Base-by-base conservation (phyloP, 2,113 vertebrate genomes). In the Aptenodytes forsteri region DNA sequence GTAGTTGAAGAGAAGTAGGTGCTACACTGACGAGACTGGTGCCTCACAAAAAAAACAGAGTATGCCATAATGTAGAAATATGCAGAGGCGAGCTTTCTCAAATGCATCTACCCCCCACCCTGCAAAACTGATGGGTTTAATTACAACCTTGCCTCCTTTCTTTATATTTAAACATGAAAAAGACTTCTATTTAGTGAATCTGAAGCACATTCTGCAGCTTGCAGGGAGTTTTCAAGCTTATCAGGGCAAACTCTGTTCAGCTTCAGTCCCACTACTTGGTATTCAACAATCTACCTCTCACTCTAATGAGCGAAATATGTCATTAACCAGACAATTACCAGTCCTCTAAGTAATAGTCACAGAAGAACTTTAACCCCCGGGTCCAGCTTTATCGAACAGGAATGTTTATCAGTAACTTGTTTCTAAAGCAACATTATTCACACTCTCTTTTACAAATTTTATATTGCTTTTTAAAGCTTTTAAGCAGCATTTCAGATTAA, bases 401-500 rank as follows among this genome's bases (percentile, higher is more conserved):
- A 93, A 69, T 17, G 58, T 78, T 96, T 82, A 92, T 58, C 67
- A 72, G 61, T n/a, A 80, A 46, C 44, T 61, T 3, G 1, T 30
- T 95, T 54, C 49, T 82, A 54, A 90, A 67, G 81, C 0, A 0
- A 46, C 32, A 49, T 67, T 65, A 76, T 25, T 56, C 88, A 62
- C 0, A 1, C 30, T 69, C 76, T 49, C 89, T 80, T 86, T 87
- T n/a, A 70, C n/a, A 82, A 83, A 90, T 64, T 88, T 78, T 58
- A 52, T 58, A 62, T 27, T 67, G 65, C 67, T 81, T 96, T 91
- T 91, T 73, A 72, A 94, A 86, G 66, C 87, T 95, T 93, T 92
- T 56, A 87, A 91, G 65, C 36, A 89, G 50, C 64, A 72, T 22
- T 86, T 81, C 9, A 67, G 83, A 89, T 78, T 80, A 92, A 46